A percentile compares a stretch with the other conserved stretches of the same genome.
phyloP scores from a whole-genome alignment of 2,113 vertebrate genomes.

The Tapirus terrestris region DNA sequence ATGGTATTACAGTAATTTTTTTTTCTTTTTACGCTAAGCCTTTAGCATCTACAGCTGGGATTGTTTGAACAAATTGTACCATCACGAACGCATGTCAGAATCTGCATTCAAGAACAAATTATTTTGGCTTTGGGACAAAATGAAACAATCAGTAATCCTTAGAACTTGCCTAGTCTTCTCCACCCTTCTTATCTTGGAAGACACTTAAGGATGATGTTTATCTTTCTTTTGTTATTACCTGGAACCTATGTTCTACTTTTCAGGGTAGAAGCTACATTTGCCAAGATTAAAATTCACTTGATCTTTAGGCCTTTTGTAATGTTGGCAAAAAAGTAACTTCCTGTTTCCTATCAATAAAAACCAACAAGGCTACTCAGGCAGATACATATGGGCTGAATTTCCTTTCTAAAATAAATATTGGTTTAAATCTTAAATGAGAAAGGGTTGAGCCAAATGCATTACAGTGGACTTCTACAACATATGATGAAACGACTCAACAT shows the following conservation, averaged over 20 bases:
- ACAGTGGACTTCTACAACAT: background rate
- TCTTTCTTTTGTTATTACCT: slow-evolving; percentile 68
- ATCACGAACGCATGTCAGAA: background rate
- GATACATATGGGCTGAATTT: slow-evolving; percentile 68
- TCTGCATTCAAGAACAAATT: slow-evolving; percentile 58
- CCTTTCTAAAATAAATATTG: slow-evolving; percentile 71
- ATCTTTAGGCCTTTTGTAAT: slow-evolving; percentile 67
- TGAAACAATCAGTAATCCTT: slow-evolving; percentile 65
- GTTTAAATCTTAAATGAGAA: slow-evolving; percentile 62
- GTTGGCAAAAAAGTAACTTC: slow-evolving; percentile 69
- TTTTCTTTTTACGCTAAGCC: slow-evolving; percentile 27
- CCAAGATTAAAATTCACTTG: slow-evolving; percentile 72
- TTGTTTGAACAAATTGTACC: slow-evolving; percentile 26
- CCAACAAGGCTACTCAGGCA: slow-evolving; percentile 46
- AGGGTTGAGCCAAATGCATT: background rate
- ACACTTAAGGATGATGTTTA: slow-evolving; percentile 64
- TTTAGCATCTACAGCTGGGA: background rate
- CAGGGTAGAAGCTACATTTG: slow-evolving; percentile 48
- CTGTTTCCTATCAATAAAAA: slow-evolving; percentile 56
- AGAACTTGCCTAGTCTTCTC: slow-evolving; percentile 34
- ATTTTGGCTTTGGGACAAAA: slow-evolving; percentile 61
- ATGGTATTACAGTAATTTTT: slow-evolving; percentile 5
- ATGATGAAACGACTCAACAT: slow-evolving; percentile 16
- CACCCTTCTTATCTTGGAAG: slow-evolving; percentile 56
- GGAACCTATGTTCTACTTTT: slow-evolving; percentile 48